Conservation (phyloP, 2,113 vertebrate genomes). For the Puma concolor region DNA sequence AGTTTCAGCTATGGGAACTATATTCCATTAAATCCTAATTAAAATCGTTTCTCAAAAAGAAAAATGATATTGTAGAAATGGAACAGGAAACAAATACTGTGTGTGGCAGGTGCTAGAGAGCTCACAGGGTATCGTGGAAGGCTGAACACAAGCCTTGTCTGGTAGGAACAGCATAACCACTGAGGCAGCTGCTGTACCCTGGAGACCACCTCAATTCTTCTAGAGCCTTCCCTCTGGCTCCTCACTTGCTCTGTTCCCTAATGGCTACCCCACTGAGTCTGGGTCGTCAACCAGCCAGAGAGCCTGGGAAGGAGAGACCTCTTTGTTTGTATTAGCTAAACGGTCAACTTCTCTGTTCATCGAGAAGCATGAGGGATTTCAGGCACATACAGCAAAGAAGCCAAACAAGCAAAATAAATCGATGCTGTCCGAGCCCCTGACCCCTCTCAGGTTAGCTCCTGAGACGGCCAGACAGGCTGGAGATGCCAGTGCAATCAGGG, state of each 20-base stretch:
- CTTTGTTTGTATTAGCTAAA: not conserved
- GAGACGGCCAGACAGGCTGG: not conserved
- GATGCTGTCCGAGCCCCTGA: not conserved
- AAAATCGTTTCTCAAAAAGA: not conserved
- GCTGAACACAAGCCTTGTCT: not conserved
- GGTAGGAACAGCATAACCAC: rapidly evolving
- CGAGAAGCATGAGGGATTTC: not conserved
- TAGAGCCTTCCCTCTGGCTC: not conserved
- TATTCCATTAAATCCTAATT: not conserved
- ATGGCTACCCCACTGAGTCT: not conserved
- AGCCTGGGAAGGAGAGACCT: not conserved
- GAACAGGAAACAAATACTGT: not conserved
- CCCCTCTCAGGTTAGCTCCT: rapidly evolving
- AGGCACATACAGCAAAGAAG: not conserved
- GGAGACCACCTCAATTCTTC: not conserved
- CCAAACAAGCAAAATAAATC: not conserved
- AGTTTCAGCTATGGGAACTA: not conserved
- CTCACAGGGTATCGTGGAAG: not conserved
- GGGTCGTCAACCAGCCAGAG: not conserved
- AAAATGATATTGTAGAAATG: not conserved
- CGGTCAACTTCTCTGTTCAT: not conserved
- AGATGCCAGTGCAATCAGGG: not conserved
- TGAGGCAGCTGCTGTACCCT: not conserved
- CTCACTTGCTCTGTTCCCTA: not conserved
- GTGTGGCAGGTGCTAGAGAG: not conserved